Evolutionary conservation across 2,113 vertebrate genomes (phyloP), one percentile per base, ranked within the genome.

Genomic region (Quiscalus mexicanus): DNA sequence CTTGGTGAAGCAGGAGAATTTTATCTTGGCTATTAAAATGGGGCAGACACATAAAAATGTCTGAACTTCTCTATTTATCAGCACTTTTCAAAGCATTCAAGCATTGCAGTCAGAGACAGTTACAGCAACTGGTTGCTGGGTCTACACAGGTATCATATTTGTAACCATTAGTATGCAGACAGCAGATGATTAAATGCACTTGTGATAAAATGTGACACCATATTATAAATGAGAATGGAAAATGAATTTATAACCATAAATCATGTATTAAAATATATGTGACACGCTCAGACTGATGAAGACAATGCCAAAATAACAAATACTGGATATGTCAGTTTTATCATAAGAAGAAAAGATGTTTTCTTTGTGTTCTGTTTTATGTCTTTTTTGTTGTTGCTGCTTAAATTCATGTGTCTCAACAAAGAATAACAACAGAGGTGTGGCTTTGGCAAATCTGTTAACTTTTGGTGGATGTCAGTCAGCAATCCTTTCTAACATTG

Each of bases 161-260:
- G 98, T 98, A 98, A 98, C 97, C 97, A 98, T 99, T 98, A 99
- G 99, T 98, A 99, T 98, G 98, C 98, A 99, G 98, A 98, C 97
- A 98, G 98, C 71, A 97, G 97, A 98, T 99, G 98, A 99, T 99
- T 98, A 99, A 99, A 98, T 98, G 96, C 82, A 86, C 94, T 87
- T 85, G 86, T 98, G 98, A 99, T 99, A 98, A 98, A 99, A 99
- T 98, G 97, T 99, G 99, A 99, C 98, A 98, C 95, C 77, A 35
- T 95, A 93, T 99, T 98, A 99, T 99, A 98, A 99, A 99, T 98
- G 98, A 98, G 98, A 98, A 98, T 97, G 97, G 94, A 98, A 98
- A 97, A 98, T 95, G 97, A 98, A 98, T 99, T 98, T 98, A 97
- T 98, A 98, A 98, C 98, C 98, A 99, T 99, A 98, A 99, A 99